phyloP scores from a whole-genome alignment of 2,797 vertebrate genomes.

The Melanotaenia trifasciata region DNA sequence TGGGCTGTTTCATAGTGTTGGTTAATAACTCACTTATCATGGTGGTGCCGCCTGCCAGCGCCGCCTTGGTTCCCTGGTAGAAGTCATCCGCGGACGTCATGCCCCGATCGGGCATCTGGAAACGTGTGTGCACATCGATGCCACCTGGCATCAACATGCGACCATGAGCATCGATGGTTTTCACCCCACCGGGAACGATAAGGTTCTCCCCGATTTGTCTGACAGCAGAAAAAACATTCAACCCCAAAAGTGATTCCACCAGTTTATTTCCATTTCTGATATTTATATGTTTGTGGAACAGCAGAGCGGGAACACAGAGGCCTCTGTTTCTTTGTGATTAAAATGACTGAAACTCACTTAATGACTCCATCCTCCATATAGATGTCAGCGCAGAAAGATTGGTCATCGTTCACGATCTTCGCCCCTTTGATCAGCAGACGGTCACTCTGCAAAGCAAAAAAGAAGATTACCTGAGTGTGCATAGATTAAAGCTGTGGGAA shows the following conservation, averaged over 20 bases:
- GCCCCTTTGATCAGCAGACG: constrained; percentile 98
- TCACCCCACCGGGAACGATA: constrained; percentile 97
- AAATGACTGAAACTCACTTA: constrained; percentile 87
- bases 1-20: constrained; percentile 40
- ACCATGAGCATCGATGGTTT: constrained; percentile 95
- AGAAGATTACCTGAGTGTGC: constrained; percentile 2
- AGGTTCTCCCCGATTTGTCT: constrained; percentile 99
- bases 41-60: constrained; percentile 93
- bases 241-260: not conserved
- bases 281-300: not conserved
- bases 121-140: constrained; percentile 95
- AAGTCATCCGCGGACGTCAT: constrained; percentile 96
- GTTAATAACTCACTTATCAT: constrained; percentile 92
- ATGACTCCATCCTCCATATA: constrained; percentile 99
- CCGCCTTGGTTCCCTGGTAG: constrained; percentile 95
- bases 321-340: not conserved
- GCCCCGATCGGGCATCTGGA: constrained; percentile 97
- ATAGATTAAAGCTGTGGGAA: not conserved
- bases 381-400: constrained; percentile 97
- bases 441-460: constrained; percentile 87
- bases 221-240: not conserved
- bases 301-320: not conserved
- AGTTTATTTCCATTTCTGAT: not conserved
- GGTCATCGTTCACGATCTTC: constrained; percentile 99
- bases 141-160: constrained; percentile 96